Evolutionary conservation across 2,113 vertebrate genomes (phyloP), one percentile per base, ranked within the genome.

Genomic region (Pantherophis guttatus): DNA sequence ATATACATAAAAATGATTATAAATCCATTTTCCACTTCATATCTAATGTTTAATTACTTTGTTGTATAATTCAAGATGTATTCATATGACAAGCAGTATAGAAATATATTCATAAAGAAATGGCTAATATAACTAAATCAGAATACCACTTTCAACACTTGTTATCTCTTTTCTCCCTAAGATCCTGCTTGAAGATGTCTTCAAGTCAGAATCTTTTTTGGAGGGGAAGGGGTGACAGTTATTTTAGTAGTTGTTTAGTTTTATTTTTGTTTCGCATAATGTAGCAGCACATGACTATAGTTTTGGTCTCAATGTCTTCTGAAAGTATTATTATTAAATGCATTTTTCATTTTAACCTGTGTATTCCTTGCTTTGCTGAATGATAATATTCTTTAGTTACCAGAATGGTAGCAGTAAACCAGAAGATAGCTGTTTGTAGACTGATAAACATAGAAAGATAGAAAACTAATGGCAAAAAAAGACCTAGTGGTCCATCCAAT

Each of bases 391-490:
- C 33, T 81, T 44, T 81, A 81, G 6, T 39, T 39, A 33, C 5
- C 6, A 75, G 33, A 81, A 81, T 87, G 52, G 86, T 55, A 96
- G 91, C 91, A 29, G 86, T 23, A 55, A 1, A 92, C 59, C 75
- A 94, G 8, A 52, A 94, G 81, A 52, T 75, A 91, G 87, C 62
- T 94, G 91, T 96, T 95, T 95, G n/a, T 33, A 90, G 90, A 65
- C 57, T 95, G 23, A 44, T 93, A 96, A 95, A 96, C 24, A 70
- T 33, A 17, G n/a, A 65, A 70, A 70, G 1, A n/a, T 13, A 70
- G 13, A 70, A 70, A 70, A 33, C 5, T 2, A 29, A 70, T 70
- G 65, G 5, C 29, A 70, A 65, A 70, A 65, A n/a, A 70, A 65
- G 59, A 29, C 59, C 59, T 29, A 65, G 11, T 70, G 29, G 62